Evolutionary conservation across 2,113 vertebrate genomes (phyloP).

Genomic region (Pao palembangensis): DNA sequence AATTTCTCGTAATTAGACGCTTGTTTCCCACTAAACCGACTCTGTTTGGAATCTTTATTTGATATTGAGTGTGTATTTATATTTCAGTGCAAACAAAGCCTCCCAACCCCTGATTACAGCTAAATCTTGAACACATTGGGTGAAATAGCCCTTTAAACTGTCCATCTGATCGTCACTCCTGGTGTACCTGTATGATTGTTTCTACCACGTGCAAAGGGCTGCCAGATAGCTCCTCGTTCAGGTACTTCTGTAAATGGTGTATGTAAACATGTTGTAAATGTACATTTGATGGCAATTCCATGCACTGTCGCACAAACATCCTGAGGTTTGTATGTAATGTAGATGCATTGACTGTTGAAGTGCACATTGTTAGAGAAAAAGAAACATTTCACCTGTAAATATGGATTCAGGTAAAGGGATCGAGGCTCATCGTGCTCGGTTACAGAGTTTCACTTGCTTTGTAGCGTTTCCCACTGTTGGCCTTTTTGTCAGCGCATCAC

Average conservation of each 20-base stretch:
- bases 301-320: constrained; percentile 40
- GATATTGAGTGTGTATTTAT: too few species aligned
- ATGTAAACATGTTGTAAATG: constrained; percentile 62
- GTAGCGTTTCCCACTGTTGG: constrained; percentile 66
- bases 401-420: constrained; percentile 20
- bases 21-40: too few species aligned
- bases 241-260: constrained; percentile 59
- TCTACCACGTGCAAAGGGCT: constrained; percentile 38
- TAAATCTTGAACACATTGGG: not conserved
- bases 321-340: constrained; percentile 45
- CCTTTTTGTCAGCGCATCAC: constrained; percentile 63
- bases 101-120: not conserved
- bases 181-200: constrained; percentile 35
- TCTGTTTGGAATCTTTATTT: too few species aligned
- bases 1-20: too few species aligned
- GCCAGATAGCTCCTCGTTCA: constrained; percentile 35
- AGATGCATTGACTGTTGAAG: constrained; percentile 41
- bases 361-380: constrained; percentile 43
- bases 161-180: constrained; percentile 52
- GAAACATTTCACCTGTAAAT: constrained; percentile 55
- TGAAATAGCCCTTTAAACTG: constrained; percentile 15
- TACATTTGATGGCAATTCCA: constrained; percentile 53
- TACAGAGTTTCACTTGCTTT: constrained; percentile 27
- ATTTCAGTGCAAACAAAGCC: not conserved
- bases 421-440: constrained; percentile 36